Evolutionary conservation across 2,797 vertebrate genomes (phyloP), one percentile per base, ranked within the genome.

Genomic region (Calcarius lapponicus): DNA sequence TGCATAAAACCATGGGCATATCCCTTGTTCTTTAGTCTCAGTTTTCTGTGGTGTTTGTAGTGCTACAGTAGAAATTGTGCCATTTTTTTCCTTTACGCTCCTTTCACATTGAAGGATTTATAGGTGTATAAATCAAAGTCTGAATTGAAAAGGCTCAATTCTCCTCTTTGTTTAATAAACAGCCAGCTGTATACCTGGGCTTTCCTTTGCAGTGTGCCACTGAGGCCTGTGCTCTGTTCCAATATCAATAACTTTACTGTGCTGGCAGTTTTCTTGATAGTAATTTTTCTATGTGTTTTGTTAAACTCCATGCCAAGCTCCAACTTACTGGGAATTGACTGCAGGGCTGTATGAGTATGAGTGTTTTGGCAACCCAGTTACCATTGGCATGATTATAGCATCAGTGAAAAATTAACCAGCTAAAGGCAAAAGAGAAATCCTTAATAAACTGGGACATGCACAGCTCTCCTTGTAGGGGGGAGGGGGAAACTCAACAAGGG

Each of bases 271-370:
- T 88, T 80, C 32, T 64, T 58, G 42, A 36, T 71, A 48, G 47
- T 75, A 79, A 11, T 40, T 62, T 76, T 78, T 60, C 10, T 69
- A 2, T 50, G 34, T 86, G 20, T 73, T 86, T 84, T 89, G 56
- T 91, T 80, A 71, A 90, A 66, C 26, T 91, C n/a, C 26, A 71
- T 80, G 56, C 66, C 42, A 67, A 72, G n/a, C 61, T 91, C 71
- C 74, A n/a, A 2, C 2, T 79, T 76, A 25, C 32, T 92, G 45
- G 28, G 51, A 57, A 51, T 32, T 2, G 5, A 53, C 62, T 92
- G 19, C 53, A 67, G 13, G 42, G 29, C 54, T 88, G 36, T 62
- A 43, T 32, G 64, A 74, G 50, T 61, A 67, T 47, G 61, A 54
- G 19, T 71, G 65, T 92, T 90, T 80, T 71, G 61, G 83, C 65